Base-by-base conservation (phyloP, 2,113 vertebrate species). In the Erinaceus europaeus region DNA sequence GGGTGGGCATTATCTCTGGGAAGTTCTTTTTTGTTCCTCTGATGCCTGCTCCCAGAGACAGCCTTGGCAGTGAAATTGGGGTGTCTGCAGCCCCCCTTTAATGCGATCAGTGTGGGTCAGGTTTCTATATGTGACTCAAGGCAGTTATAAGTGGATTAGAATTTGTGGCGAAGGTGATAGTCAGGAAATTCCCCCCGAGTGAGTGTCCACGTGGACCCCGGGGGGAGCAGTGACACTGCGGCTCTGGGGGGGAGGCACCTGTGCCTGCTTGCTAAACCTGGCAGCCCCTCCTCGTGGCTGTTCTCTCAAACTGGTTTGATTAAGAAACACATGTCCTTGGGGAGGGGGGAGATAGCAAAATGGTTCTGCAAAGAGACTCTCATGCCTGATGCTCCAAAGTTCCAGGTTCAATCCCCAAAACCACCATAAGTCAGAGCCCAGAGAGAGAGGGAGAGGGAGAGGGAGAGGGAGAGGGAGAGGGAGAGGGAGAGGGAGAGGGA, bases 141-240 rank as follows among this genome's bases (percentile, higher is more conserved):
- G n/a, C 53, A 81, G 94, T 92, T 90, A 92, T 57, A 85, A 57
- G 82, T 42, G 85, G 84, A 76, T 91, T 87, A 75, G 6, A 17
- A 21, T 44, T 52, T 67, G 25, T 23, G 40, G 29, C 46, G 1
- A 34, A 25, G n/a, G 8, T 69, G 42, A 77, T 89, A 65, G 82
- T 75, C 64, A 81, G 61, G 59, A 89, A 71, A 84, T 38, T 42
- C 85, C 50, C 79, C 91, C 71, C 77, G 88, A 90, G 86, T 91
- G 88, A 86, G 83, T 50, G 20, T 12, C 84, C 27, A n/a, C 42
- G 29, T 67, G 0, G 38, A 46, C 82, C 52, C 23, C 6, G 25
- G 55, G 25, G 29, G 8, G 10, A 55, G 20, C 53, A 57, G 55
- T 57, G 25, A 57, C 25, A 27, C 29, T 50, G 25, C 29, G 6